Evolutionary conservation across 1,140 invertebrate species (phyloP).

Genomic region (Lordiphosa stackelbergi): DNA sequence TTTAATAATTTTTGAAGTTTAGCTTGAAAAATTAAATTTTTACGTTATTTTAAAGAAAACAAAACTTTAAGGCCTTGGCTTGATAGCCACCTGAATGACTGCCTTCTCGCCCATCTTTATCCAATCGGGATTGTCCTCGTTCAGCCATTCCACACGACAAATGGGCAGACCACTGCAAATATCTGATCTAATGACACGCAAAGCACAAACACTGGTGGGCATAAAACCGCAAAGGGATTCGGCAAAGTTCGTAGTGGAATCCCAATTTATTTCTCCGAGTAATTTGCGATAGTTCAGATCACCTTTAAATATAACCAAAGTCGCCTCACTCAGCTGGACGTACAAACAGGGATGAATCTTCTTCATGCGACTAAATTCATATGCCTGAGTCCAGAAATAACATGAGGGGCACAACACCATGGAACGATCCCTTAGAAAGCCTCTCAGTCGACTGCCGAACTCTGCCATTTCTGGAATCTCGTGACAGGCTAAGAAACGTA

Average conservation of each 20-base stretch:
- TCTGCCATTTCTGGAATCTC: constrained; percentile 55
- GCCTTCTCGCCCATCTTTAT: constrained; percentile 92
- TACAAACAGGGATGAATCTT: constrained; percentile 84
- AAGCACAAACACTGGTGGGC: constrained; percentile 86
- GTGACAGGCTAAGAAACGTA: constrained; percentile 77
- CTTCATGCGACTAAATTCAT: constrained; percentile 87
- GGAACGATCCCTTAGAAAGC: constrained; percentile 78
- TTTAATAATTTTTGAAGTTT: too few relatives aligned
- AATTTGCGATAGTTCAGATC: constrained; percentile 98
- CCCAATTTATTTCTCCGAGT: constrained; percentile 91
- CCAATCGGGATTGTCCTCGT: constrained; percentile 83
- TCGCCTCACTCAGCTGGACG: constrained; percentile 82
- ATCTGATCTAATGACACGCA: constrained; percentile 95
- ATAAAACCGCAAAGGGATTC: constrained; percentile 87
- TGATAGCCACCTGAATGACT: constrained; percentile 58
- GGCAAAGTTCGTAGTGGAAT: constrained; percentile 83
- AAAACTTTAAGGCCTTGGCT: constrained; percentile 27
- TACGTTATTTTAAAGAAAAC: too few relatives aligned
- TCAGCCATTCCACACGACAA: constrained; percentile 80
- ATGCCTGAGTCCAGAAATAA: constrained; percentile 92
- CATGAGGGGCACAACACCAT: constrained; percentile 78
- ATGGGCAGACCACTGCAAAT: constrained; percentile 87
- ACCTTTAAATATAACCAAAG: constrained; percentile 94
- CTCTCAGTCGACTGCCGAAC: constrained; percentile 79
- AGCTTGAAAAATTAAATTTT: too few relatives aligned